Base-by-base conservation (phyloP, 2,888 invertebrate genomes). In the Caenorhabditis sp. region DNA sequence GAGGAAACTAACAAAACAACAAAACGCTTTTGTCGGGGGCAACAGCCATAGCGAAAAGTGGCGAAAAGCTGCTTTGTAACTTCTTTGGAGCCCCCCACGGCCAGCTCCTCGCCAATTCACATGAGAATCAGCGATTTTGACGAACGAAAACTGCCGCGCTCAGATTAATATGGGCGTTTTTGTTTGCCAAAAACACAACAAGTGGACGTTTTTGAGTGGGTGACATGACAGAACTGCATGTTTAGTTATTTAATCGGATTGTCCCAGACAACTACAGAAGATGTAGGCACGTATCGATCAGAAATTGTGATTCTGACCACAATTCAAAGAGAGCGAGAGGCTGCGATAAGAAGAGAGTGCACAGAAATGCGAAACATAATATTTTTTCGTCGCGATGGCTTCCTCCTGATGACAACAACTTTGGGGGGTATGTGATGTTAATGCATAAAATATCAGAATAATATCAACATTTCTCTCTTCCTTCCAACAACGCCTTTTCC, bases 121-220 rank as follows among this genome's bases (percentile, higher is more conserved):
- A 56, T 37, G 52, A 68, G 68, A 68, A 70, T 70, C 59, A 70
- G 46, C 52, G 45, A 35, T 70, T 68, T 59, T 70, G 70, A 70
- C 70, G 59, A 59, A 7, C 20, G 22, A 27, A 65, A 48, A 48
- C 39, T 46, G 46, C 39, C 24, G 46, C 24, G 48, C 46, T 56
- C 55, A 26, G 32, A 46, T 65, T 55, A 55, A 55, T 46, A 45
- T 27, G 39, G 46, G 43, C 55, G 24, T 9, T 53, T 63, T 22
- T 17, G 27, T 6, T 2, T n/a, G 26, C n/a, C 4, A 11, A 46
- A 24, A 46, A 46, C 46, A 22, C 27, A 46, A 46, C 45, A 45
- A 35, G 24, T 35, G 35, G 30, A 1, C 15, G n/a, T 11, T 22
- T 32, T 56, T 43, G 24, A 9, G 39, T 41, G 26, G 17, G 17